phyloP scores from a whole-genome alignment of 2,113 vertebrate species.

The Vireo altiloquus region DNA sequence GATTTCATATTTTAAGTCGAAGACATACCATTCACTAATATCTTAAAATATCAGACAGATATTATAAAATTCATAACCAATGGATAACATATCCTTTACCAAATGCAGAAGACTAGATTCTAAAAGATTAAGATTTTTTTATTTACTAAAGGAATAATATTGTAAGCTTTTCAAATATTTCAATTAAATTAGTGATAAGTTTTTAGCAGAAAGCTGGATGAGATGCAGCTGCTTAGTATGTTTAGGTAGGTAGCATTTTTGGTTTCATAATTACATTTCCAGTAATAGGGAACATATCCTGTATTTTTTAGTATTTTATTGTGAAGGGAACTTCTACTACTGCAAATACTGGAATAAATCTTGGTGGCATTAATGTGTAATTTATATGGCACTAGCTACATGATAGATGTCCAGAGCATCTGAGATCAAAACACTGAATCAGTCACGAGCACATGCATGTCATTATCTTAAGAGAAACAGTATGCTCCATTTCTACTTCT shows the following conservation, averaged over 20 bases:
- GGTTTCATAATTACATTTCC: not conserved
- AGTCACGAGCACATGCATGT: slow-evolving; percentile 26
- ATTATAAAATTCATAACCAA: not conserved
- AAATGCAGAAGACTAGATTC: not conserved
- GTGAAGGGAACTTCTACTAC: not conserved
- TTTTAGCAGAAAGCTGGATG: not conserved
- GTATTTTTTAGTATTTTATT: not conserved
- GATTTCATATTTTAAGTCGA: not conserved
- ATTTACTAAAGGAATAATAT: not conserved
- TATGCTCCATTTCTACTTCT: not conserved
- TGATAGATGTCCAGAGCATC: slow-evolving; percentile 44
- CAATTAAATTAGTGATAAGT: not conserved
- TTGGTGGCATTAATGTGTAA: slow-evolving; percentile 10
- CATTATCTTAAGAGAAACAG: slow-evolving; percentile 47
- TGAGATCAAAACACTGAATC: slow-evolving; percentile 58
- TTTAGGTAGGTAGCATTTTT: not conserved
- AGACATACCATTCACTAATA: not conserved
- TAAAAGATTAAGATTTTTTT: not conserved
- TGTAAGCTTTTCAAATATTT: not conserved
- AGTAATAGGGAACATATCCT: not conserved
- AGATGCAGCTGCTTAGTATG: not conserved
- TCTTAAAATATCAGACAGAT: not conserved
- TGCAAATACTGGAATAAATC: slow-evolving; percentile 6
- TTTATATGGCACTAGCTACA: slow-evolving; percentile 44
- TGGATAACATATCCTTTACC: not conserved